Evolutionary conservation across 2,113 vertebrate genomes (phyloP), one percentile per base, ranked within the genome.

Genomic region (Himantopus leucocephalus): DNA sequence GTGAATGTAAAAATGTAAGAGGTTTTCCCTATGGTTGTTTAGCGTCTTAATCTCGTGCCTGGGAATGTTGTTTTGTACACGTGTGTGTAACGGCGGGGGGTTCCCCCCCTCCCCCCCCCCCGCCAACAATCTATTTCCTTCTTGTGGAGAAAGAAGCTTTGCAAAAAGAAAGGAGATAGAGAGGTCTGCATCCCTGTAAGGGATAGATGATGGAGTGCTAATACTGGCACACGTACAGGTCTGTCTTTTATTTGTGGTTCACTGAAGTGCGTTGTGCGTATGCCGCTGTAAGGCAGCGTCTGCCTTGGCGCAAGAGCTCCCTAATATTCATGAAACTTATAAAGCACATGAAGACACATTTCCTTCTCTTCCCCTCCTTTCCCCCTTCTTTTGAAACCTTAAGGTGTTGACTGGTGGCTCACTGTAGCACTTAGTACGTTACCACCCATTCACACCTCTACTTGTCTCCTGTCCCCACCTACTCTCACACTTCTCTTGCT

Each of bases 391-490:
- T 58, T 58, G 62, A 91, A 94, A 70, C 27, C 70, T 41, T 37
- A 43, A 92, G 94, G 95, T 97, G 97, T 94, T 97, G 97, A 96
- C 86, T 92, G 87, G 94, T 84, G 80, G 77, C 92, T 97, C 77
- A 2, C 84, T 90, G 1, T 76, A 91, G 92, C 95, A 95, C 94
- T 92, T 70, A 80, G 89, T 96, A 45, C 16, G 84, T 95, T 96
- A 62, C 95, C 96, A 94, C 91, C 96, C 94, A 63, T 97, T 97
- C 97, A 63, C 96, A 96, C 95, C 95, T 97, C 95, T 88, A 8
- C 73, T 29, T 35, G 73, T 70, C 94, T 92, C 5, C 94, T 96
- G 92, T 94, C 12, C 66, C 91, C 93, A 93, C 85, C 93, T 85
- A 12, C 95, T 81, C 91, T 96, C 96, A 75, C 92, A 95, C 97